These are phyloP conservation scores for Nomada ruficornis DNA, from an alignment of 2,888 invertebrate species.

Conservation along the genomic window DNA sequence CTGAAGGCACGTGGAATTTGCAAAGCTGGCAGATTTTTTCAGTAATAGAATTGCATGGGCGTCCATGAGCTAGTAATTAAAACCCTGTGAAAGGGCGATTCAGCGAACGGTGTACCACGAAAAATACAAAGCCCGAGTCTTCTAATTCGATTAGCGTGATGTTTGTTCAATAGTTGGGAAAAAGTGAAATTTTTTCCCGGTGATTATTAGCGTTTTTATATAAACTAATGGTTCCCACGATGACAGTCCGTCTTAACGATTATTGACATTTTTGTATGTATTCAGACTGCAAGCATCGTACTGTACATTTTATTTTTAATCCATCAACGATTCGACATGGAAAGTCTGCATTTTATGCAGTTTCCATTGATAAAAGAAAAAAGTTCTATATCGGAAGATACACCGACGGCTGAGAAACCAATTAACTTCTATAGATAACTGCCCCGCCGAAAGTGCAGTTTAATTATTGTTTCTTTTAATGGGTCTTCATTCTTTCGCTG, in stretches of 20 bases:
- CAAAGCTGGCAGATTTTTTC: constrained; percentile 38
- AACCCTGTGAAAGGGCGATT: constrained; percentile 18
- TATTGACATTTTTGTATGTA: no score
- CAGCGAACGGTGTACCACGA: not conserved
- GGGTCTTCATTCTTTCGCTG: constrained; percentile 7
- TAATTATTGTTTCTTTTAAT: constrained; percentile 49
- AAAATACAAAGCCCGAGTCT: not conserved
- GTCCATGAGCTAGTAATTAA: constrained; percentile 39
- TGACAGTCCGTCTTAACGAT: no score
- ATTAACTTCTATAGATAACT: constrained; percentile 20
- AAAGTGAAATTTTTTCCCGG: no score
- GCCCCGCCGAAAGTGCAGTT: constrained; percentile 10
- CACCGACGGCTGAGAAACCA: constrained; percentile 2
- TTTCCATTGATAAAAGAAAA: not conserved
- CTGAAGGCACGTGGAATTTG: constrained; percentile 16
- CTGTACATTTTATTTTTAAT: constrained; percentile 10
- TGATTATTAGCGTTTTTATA: no score
- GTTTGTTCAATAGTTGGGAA: not conserved
- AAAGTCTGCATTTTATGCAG: not conserved
- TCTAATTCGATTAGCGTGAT: not conserved
- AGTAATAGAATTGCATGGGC: constrained; percentile 34
- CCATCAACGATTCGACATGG: constrained; percentile 10
- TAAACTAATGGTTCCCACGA: no score
- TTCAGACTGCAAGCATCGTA: not conserved
- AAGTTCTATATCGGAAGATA: constrained; percentile 5